A percentile compares a stretch with the other conserved stretches of the same genome.
Conservation (phyloP, 2,888 invertebrate species). For the Polymixis lichenea region DNA sequence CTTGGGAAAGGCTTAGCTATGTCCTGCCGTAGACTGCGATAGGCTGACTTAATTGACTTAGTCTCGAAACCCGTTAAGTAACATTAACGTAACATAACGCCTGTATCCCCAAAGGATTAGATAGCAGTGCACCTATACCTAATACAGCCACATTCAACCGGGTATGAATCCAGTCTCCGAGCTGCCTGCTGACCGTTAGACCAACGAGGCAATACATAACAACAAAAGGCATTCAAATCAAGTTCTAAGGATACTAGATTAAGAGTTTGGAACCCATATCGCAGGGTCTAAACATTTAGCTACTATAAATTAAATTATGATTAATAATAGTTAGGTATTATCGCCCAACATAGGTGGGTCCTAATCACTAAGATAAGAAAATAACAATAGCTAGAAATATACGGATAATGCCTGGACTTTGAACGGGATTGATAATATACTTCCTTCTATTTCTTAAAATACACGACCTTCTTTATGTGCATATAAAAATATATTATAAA, state of each 20-base stretch:
- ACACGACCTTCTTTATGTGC: not conserved
- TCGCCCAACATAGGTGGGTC: not conserved
- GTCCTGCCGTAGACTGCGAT: no score
- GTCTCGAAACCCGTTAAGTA: not conserved
- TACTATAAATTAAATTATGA: not conserved
- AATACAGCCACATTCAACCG: no score
- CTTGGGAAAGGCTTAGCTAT: not conserved
- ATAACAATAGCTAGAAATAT: not conserved
- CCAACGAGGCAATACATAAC: no score
- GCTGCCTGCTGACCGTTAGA: no score
- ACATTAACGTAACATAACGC: not conserved
- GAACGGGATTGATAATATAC: constrained; percentile 2
- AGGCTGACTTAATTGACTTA: no score
- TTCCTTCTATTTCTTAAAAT: not conserved
- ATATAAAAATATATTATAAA: not conserved
- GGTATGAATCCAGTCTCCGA: no score
- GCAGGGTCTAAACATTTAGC: no score
- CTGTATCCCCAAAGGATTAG: no score
- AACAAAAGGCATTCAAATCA: no score
- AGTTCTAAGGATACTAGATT: no score
- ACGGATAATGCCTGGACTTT: constrained; percentile 1
- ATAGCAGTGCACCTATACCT: no score
- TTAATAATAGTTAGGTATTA: not conserved
- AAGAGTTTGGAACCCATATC: not conserved
- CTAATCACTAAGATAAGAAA: constrained; percentile 4